phyloP scores from a whole-genome alignment of 2,113 vertebrate genomes.

The Cololabis saira region DNA sequence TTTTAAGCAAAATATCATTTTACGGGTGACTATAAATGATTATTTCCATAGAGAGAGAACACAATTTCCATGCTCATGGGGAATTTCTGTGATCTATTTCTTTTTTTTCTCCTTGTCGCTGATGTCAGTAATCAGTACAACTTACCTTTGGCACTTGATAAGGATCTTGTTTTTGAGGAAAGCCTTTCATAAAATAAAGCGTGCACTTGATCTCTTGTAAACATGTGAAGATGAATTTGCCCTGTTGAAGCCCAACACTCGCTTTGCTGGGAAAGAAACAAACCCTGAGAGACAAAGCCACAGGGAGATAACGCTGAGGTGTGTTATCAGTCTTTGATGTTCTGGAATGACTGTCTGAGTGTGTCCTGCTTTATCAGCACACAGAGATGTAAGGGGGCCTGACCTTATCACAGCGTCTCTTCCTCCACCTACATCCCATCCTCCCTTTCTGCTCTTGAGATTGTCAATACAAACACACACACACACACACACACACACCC shows the following conservation, averaged over 20 bases:
- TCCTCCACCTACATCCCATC: conserved; percentile 38
- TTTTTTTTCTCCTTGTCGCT: too few species aligned
- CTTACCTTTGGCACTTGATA: conserved; percentile 12
- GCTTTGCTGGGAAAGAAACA: neutral
- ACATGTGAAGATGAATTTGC: conserved; percentile 9
- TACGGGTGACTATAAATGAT: too few species aligned
- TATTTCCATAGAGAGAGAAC: too few species aligned
- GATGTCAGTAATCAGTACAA: neutral
- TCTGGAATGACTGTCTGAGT: conserved; percentile 25
- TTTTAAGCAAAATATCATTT: too few species aligned
- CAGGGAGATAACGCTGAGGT: conserved; percentile 47
- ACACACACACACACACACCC: conserved; percentile 25
- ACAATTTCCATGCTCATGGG: too few species aligned
- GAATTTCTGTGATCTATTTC: too few species aligned
- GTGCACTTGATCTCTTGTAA: conserved; percentile 34
- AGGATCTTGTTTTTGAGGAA: conserved; percentile 31
- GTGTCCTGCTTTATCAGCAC: conserved; percentile 56
- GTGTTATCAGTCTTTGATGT: conserved; percentile 63
- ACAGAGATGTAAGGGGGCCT: conserved; percentile 56
- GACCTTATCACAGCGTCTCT: conserved; percentile 63
- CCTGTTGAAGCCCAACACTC: neutral
- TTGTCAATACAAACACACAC: conserved; percentile 25
- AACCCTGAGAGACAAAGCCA: conserved; percentile 39
- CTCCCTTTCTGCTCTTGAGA: conserved; percentile 34
- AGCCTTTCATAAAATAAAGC: conserved; percentile 27